phyloP scores from a whole-genome alignment of 2,113 vertebrate species.

The Felis chaus region DNA sequence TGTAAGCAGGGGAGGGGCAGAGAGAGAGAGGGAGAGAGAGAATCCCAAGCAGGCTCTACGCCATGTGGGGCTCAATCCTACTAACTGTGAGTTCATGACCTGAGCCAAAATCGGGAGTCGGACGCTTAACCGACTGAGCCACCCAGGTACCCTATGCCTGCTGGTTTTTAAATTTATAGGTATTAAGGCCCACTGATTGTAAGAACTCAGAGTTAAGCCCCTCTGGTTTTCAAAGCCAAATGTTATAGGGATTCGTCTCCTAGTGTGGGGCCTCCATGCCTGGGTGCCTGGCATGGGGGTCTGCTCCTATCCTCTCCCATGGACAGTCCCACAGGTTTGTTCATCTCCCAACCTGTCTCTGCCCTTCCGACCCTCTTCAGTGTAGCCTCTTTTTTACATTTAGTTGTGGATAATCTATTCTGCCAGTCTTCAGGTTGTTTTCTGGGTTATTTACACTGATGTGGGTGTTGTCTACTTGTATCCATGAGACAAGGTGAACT shows the following conservation, averaged over 20 bases:
- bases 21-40: too few relatives aligned
- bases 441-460: not conserved
- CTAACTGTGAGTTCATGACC: too few relatives aligned
- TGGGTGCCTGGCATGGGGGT: not conserved
- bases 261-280: not conserved
- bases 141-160: too few relatives aligned
- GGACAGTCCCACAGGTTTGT: not conserved
- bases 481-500: not conserved
- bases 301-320: not conserved
- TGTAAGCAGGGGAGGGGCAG: too few relatives aligned
- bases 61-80: too few relatives aligned
- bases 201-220: not conserved
- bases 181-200: not conserved
- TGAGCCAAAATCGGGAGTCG: too few relatives aligned
- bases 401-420: not conserved
- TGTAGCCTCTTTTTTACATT: not conserved
- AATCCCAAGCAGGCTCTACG: too few relatives aligned
- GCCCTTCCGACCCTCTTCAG: not conserved
- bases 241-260: not conserved
- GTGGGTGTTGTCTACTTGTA: not conserved
- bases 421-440: not conserved
- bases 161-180: not conserved
- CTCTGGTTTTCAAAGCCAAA: not conserved
- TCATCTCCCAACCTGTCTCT: not conserved
- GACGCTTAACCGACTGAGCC: too few relatives aligned